These are phyloP conservation scores for Hoplodrina blanda DNA, from an alignment of 2,888 invertebrate genomes.

Conservation along the genomic window DNA sequence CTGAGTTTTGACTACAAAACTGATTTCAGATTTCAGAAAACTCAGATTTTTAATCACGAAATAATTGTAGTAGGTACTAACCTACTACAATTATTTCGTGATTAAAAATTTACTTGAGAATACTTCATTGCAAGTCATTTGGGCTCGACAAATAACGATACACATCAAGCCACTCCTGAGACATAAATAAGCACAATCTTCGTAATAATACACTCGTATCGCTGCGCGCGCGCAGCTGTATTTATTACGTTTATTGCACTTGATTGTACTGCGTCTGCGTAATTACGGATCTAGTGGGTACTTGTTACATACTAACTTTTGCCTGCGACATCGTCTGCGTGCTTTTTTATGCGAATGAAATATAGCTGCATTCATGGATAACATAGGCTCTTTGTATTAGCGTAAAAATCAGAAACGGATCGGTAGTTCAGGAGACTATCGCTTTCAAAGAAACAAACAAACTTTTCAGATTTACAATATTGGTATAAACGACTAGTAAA, in stretches of 20 bases:
- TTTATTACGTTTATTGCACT: conserved; percentile 52
- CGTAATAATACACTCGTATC: conserved; percentile 48
- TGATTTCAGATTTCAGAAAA: no score
- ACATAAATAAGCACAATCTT: conserved; percentile 52
- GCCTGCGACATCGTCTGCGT: no score
- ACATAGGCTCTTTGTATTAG: no score
- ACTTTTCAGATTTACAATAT: no score
- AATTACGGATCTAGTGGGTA: conserved; percentile 29
- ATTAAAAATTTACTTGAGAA: conserved; percentile 25
- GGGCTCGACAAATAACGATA: conserved; percentile 34
- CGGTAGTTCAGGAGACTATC: no score
- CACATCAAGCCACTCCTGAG: conserved; percentile 28
- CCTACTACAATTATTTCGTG: not conserved
- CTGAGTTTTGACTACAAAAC: no score
- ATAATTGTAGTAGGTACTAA: no score
- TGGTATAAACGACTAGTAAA: not conserved
- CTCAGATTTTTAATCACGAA: no score
- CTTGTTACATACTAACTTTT: conserved; percentile 5
- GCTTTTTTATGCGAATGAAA: no score
- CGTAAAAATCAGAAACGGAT: no score
- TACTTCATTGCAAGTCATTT: conserved; percentile 11
- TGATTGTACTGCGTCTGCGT: conserved; percentile 47
- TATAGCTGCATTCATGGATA: no score
- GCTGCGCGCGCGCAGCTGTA: conserved; percentile 54
- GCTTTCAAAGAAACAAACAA: no score